A percentile compares a stretch with the other conserved stretches of the same genome.
Conservation (phyloP, 2,113 vertebrate genomes). For the Onychorhynchus coronatus region DNA sequence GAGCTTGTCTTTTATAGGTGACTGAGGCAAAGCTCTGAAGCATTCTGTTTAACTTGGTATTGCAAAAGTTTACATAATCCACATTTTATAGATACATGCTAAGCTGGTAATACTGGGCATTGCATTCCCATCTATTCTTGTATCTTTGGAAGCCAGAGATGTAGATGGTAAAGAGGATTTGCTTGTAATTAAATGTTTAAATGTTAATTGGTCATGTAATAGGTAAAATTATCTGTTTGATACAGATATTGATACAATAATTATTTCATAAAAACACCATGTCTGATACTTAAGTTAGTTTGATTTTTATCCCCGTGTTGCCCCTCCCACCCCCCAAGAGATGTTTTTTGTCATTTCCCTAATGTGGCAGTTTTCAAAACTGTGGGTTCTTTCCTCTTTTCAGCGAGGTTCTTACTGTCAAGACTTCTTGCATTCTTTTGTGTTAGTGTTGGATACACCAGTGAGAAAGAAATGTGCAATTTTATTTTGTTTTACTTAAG, state of each 20-base stretch:
- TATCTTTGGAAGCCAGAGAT: not conserved
- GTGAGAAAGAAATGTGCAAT: not conserved
- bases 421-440: not conserved
- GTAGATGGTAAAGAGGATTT: not conserved
- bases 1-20: not conserved
- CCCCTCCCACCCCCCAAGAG: not conserved
- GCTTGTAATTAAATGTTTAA: not conserved
- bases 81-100: not conserved
- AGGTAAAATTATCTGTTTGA: not conserved
- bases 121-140: not conserved
- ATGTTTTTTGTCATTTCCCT: not conserved
- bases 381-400: not conserved
- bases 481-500: not conserved
- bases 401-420: not conserved
- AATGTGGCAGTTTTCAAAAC: not conserved
- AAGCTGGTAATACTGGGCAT: not conserved
- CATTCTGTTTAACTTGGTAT: not conserved
- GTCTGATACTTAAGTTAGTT: not conserved
- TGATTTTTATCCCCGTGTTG: fast-evolving
- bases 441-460: not conserved
- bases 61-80: not conserved
- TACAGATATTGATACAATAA: not conserved
- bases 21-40: not conserved
- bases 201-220: not conserved
- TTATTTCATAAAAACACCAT: not conserved